Conservation (phyloP, 2,113 vertebrate genomes). For the Himantopus leucocephalus region DNA sequence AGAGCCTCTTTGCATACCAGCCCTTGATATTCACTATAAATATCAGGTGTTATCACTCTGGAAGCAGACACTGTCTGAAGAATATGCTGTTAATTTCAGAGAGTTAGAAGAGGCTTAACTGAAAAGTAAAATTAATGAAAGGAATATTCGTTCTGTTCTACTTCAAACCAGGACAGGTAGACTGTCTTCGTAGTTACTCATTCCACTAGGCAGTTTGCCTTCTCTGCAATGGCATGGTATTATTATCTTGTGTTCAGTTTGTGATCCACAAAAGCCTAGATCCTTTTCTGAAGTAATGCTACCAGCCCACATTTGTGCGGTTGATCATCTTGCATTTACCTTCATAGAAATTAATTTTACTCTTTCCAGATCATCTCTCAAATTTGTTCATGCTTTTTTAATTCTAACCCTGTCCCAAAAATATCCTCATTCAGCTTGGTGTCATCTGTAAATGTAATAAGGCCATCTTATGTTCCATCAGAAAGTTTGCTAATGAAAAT, state of each 20-base stretch:
- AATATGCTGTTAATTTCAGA: too few species aligned
- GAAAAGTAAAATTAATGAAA: too few species aligned
- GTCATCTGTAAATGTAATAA: background rate
- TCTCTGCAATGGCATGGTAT: background rate
- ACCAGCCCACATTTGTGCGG: background rate
- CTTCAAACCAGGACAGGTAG: background rate
- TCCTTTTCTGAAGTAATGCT: background rate
- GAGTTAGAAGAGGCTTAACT: too few species aligned
- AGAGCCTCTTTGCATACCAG: too few species aligned
- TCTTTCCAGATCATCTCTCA: background rate
- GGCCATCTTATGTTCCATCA: background rate
- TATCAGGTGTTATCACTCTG: too few species aligned
- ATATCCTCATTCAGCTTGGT: background rate
- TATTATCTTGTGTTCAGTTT: background rate
- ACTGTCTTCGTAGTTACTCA: background rate
- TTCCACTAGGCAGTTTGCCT: background rate
- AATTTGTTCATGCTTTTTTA: background rate
- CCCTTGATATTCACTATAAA: too few species aligned
- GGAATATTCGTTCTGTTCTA: too few species aligned
- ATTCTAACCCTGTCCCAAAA: background rate
- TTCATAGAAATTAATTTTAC: background rate
- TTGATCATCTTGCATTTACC: background rate
- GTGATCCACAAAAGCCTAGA: background rate
- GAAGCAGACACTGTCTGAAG: too few species aligned
- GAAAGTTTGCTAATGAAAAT: background rate